Evolutionary conservation across 2,888 invertebrate species (phyloP), one percentile per base, ranked within the genome.

Genomic region (Drosophila nigricruria): DNA sequence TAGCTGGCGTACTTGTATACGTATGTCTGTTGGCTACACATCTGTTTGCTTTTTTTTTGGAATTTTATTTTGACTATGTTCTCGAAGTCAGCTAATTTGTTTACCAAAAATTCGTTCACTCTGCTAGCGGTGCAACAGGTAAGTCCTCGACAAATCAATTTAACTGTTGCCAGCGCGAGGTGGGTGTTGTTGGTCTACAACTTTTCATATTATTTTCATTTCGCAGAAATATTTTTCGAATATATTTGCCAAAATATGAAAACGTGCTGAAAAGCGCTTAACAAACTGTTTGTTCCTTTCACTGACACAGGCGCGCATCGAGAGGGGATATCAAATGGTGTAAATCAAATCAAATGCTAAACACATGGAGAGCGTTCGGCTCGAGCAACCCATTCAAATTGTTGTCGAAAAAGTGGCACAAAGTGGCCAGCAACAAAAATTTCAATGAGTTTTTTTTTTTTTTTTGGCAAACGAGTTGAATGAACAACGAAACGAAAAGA

Each of bases 281-380:
- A 69, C 69, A 73, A 77, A 81, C 59, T 73, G 70, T 70, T 81
- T 70, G 69, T 71, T 79, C 69, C 16, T 54, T 54, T 70, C 53
- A 71, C 81, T 79, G 79, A 89, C 40, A 71, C 81, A 81, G n/a
- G n/a, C 10, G 30, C 30, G 30, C 30, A 9, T 30, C 30, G 30
- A 9, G 30, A 9, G 30, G 30, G 30, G 2, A 30, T 12, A 52
- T 52, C 12, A 23, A 36, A 52, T 36, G 23, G 53, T 80, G 76
- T 79, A 84, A 86, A 84, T 85, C 74, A 85, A 77, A 75, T 73
- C 45, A 77, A 89, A 89, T 89, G 86, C 71, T 79, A 77, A 90
- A 86, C 89, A 89, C 76, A 90, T 89, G 90, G 81, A 77, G 84
- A 76, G 68, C 64, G 69, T 42, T 64, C 62, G 58, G 49, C 53